phyloP scores from a whole-genome alignment of 2,113 vertebrate genomes.

The Myiopsitta monachus region DNA sequence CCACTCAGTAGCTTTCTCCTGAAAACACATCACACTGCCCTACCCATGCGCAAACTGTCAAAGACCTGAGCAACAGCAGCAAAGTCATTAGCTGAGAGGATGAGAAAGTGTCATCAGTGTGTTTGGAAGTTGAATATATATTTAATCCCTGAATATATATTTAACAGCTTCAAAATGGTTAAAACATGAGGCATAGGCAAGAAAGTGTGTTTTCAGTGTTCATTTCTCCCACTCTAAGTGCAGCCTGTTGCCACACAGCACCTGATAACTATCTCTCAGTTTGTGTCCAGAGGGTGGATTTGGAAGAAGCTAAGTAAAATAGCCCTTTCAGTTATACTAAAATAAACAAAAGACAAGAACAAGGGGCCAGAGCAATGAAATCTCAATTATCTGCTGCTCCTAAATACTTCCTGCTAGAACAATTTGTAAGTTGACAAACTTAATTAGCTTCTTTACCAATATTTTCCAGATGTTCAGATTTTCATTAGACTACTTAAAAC shows the following conservation, averaged over 20 bases:
- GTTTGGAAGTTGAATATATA: neutral
- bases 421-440: slow-evolving; percentile 78
- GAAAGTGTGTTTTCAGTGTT: neutral
- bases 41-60: neutral
- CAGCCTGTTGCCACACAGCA: neutral
- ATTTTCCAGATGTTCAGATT: slow-evolving; percentile 75
- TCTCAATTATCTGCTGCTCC: slow-evolving; percentile 69
- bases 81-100: neutral
- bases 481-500: slow-evolving; percentile 42
- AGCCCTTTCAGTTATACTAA: neutral
- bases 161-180: neutral
- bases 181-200: neutral
- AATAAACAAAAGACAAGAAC: slow-evolving; percentile 62
- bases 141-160: neutral
- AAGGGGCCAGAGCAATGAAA: slow-evolving; percentile 68
- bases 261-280: neutral
- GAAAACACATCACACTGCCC: neutral
- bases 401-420: slow-evolving; percentile 73
- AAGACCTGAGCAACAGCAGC: neutral
- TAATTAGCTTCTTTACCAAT: slow-evolving; percentile 76
- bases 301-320: neutral
- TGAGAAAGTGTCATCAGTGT: neutral
- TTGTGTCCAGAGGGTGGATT: neutral
- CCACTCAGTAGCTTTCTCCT: neutral
- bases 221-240: neutral